These are phyloP conservation scores for Dunckerocampus dactyliophorus DNA, from an alignment of 2,113 vertebrate genomes.

Conservation along the genomic window DNA sequence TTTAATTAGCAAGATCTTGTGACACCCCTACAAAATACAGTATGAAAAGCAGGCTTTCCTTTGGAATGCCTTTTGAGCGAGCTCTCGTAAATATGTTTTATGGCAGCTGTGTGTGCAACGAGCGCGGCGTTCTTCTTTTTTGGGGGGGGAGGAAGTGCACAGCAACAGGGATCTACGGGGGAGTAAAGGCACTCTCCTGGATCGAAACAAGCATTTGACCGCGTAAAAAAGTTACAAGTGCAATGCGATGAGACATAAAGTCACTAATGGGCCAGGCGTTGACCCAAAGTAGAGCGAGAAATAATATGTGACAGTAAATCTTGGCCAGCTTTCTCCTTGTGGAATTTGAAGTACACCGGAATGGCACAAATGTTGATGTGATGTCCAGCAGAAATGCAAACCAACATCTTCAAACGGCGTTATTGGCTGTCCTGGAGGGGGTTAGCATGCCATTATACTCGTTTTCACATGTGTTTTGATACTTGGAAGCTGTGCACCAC, in stretches of 20 bases:
- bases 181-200: constrained; percentile 3
- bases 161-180: not conserved
- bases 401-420: too few relatives aligned
- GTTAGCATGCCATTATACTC: too few relatives aligned
- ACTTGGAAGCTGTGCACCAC: not conserved
- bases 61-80: constrained; percentile 7
- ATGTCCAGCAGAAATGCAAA: too few relatives aligned
- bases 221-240: constrained; percentile 1
- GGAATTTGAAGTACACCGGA: constrained; percentile 6
- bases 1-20: too few relatives aligned
- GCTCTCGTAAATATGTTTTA: constrained; percentile 3
- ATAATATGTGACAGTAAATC: not conserved
- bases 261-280: constrained; percentile 2
- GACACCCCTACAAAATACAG: too few relatives aligned
- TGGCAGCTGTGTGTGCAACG: constrained; percentile 2
- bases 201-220: not conserved
- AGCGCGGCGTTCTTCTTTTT: not conserved
- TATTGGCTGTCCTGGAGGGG: too few relatives aligned
- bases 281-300: constrained; percentile 4
- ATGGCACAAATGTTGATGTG: not conserved
- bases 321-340: constrained; percentile 5
- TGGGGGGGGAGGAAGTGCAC: constrained; percentile 5
- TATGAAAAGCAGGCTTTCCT: not conserved
- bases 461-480: too few relatives aligned
- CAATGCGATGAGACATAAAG: constrained; percentile 1